Evolutionary conservation across 2,797 vertebrate species (phyloP), one percentile per base, ranked within the genome.

Genomic region (Xenops minutus): DNA sequence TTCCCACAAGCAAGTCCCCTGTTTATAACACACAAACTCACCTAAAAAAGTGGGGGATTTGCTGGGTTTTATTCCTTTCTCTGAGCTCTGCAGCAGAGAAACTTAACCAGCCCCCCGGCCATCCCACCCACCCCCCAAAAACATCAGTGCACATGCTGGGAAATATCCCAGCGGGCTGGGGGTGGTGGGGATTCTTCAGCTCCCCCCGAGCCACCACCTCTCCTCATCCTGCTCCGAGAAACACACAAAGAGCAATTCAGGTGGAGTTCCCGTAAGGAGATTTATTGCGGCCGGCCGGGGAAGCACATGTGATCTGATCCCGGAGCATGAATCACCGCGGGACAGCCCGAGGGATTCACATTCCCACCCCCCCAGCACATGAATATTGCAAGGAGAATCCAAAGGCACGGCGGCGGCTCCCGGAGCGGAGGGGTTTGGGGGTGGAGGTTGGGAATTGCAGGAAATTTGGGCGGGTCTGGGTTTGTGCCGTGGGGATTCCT

Each of bases 161-260:
- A 27, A 41, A 67, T 39, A 75, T 64, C 43, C 44, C 4, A 19
- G 2, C 3, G 17, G 30, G 43, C 19, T 9, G 46, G 32, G 52
- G 1, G 1, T 16, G 9, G 29, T 2, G 18, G 18, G 15, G 32
- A 10, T 19, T 10, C 80, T n/a, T 17, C 36, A 8, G 16, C 58
- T 71, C 52, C 49, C 56, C n/a, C 54, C 13, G 46, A 48, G 46
- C 46, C 46, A 23, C 6, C 46, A 48, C 22, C 8, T 46, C 32
- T 75, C 78, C 56, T 82, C 68, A 63, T 87, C 74, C 56, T 52
- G 67, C 52, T 21, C 73, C 0, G n/a, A 55, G 71, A 55, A 73
- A 68, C 55, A 48, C 94, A 96, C 90, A 94, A 88, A 96, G 88
- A 91, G 63, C 91, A 87, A 86, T 89, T 91, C 85, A 91, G 55